A percentile compares a stretch with the other conserved stretches of the same genome.
These are phyloP conservation scores for Collichthys lucidus DNA, from an alignment of 2,113 vertebrate species.

Conservation along the genomic window DNA sequence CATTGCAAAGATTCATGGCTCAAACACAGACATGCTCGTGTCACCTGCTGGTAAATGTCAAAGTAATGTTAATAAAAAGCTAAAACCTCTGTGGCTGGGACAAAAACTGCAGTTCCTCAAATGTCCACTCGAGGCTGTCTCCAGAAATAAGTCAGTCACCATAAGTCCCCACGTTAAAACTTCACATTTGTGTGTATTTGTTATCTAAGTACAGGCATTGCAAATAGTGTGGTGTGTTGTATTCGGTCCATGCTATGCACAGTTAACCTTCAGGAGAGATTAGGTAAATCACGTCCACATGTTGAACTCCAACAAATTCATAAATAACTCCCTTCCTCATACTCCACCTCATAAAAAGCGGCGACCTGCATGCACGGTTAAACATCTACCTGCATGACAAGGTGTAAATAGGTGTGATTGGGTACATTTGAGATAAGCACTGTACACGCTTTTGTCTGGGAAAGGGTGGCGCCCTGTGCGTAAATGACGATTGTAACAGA, in stretches of 20 bases:
- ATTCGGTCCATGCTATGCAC: not conserved
- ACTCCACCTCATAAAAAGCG: not conserved
- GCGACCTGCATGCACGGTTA: slow-evolving; percentile 14
- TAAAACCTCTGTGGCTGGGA: too few species aligned
- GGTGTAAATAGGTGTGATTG: slow-evolving; percentile 39
- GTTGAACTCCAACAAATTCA: not conserved
- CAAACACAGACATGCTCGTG: not conserved
- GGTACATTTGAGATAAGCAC: slow-evolving; percentile 48
- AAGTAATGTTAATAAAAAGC: too few species aligned
- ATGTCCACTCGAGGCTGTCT: too few species aligned
- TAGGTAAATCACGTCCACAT: too few species aligned
- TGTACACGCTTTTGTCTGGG: slow-evolving; percentile 39
- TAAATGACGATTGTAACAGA: not conserved
- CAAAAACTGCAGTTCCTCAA: too few species aligned
- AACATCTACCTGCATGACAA: slow-evolving; percentile 38
- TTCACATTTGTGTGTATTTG: too few species aligned
- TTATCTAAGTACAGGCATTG: too few species aligned
- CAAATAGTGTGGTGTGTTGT: not conserved
- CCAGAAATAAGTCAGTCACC: too few species aligned
- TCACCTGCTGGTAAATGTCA: too few species aligned
- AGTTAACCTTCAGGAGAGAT: not conserved
- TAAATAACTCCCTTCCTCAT: not conserved
- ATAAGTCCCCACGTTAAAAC: too few species aligned
- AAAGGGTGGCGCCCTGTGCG: slow-evolving; percentile 21
- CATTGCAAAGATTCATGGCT: not conserved